Conservation (phyloP, 2,113 vertebrate genomes). For the Sialia sialis region DNA sequence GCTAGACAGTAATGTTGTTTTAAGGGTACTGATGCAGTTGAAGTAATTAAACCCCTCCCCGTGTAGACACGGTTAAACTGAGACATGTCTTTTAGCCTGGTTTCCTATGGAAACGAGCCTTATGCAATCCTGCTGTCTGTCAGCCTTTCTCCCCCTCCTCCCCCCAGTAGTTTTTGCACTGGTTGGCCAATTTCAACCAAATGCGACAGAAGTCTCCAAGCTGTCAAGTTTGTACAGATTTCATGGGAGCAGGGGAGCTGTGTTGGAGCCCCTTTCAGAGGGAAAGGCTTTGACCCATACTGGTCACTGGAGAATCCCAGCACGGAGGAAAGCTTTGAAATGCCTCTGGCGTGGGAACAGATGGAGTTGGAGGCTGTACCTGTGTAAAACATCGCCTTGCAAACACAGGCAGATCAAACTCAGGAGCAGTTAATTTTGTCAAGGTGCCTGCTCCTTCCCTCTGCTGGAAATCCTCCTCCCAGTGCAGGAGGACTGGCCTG, state of each 20-base stretch:
- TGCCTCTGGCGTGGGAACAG: not conserved
- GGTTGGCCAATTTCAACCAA: slow-evolving; percentile 2
- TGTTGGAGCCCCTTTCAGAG: not conserved
- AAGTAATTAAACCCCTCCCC: slow-evolving; percentile 30
- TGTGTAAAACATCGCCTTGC: not conserved
- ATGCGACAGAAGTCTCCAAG: not conserved
- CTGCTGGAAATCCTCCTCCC: not conserved
- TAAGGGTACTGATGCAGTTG: not conserved
- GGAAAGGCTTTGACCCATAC: not conserved
- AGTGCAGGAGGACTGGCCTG: not conserved
- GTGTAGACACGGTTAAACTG: slow-evolving; percentile 17
- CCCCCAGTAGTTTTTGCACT: not conserved
- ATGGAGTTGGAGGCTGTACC: not conserved
- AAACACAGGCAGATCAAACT: not conserved
- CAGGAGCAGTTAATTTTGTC: not conserved
- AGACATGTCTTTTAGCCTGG: slow-evolving; percentile 49
- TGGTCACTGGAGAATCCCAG: not conserved
- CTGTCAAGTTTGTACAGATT: not conserved
- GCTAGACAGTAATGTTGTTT: not conserved
- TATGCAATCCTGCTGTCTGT: slow-evolving; percentile 45
- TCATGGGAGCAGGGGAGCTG: not conserved
- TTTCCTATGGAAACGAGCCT: slow-evolving; percentile 56
- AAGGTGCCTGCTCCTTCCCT: not conserved
- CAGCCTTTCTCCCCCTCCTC: not conserved
- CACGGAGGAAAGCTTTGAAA: not conserved